Base-by-base conservation (phyloP, 1,140 invertebrate species). In the Brachionus koreanus region DNA sequence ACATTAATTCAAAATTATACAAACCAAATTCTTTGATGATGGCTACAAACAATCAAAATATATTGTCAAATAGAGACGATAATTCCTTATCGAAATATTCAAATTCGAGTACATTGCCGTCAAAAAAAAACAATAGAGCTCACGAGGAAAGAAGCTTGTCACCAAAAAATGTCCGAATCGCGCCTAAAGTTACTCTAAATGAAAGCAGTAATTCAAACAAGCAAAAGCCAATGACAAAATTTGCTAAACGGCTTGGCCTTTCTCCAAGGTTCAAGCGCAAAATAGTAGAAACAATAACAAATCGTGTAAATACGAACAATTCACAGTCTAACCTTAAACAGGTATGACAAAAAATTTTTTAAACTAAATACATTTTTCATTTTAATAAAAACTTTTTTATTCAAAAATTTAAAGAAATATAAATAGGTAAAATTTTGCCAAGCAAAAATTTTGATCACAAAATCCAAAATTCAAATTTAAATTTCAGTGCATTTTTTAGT, bases 1-100 rank as follows among this genome's bases (percentile, higher is more conserved):
- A 79, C 35, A 29, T 65, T 4, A 57, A 5, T 39, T 42, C 35
- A 23, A 79, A 79, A 61, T 61, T 79, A 25, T 79, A 79, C 19
- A 79, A 79, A 29, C 76, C 76, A n/a, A 65, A 79, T 23, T 79
- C 76, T 13, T 33, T 79, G 13, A 23, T 79, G 76, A 39, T 79
- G 33, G 76, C 76, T 25, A 79, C 76, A 33, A 61, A 19, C 16
- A 79, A 42, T 29, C 49, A 39, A 63, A 43, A 29, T 61, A 29
- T 79, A 39, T 65, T 79, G 16, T 52, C 76, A 7, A 16, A 29
- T 13, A 74, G 43, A 74, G 69, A 46, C 29, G 19, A 10, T 4
- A 43, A 46, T 0, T 3, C 7, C 10, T 35, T 13, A 13, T 35
- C 25, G 3, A 67, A 67, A 33, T 35, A 23, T 33, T 10, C 3